These are phyloP conservation scores for Daphoenositta chrysoptera DNA, from an alignment of 2,113 vertebrate genomes.

Conservation along the genomic window DNA sequence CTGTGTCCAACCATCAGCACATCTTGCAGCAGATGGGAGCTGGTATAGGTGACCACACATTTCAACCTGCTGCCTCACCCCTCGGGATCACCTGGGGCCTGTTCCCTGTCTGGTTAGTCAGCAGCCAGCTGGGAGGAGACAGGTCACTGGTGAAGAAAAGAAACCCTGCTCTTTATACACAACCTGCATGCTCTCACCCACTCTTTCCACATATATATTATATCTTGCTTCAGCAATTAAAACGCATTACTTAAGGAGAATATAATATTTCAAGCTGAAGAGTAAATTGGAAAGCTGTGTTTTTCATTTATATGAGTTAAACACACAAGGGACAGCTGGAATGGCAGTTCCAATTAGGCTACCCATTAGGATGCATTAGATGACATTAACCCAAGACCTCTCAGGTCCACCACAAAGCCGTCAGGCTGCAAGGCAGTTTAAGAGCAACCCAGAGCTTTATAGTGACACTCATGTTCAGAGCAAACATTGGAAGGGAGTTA, in stretches of 20 bases:
- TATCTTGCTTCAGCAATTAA: constrained; percentile 55
- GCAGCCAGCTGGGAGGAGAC: background rate
- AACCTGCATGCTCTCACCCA: background rate
- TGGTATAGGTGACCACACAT: background rate
- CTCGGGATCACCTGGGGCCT: background rate
- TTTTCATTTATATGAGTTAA: constrained; percentile 63
- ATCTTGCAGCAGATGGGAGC: background rate
- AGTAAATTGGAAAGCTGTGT: constrained; percentile 49
- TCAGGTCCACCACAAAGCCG: constrained; percentile 44
- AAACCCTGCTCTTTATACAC: background rate
- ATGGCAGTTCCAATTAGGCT: constrained; percentile 63
- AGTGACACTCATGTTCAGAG: constrained; percentile 11
- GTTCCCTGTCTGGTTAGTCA: background rate
- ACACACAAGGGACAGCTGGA: constrained; percentile 54
- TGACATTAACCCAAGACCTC: constrained; percentile 67
- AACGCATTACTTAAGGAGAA: constrained; percentile 23
- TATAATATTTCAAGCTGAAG: constrained; percentile 42
- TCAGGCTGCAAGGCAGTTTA: constrained; percentile 6
- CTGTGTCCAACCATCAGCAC: background rate
- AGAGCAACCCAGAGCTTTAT: constrained; percentile 31
- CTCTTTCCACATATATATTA: background rate
- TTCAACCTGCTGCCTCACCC: background rate
- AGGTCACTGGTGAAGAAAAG: background rate
- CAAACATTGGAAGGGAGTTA: background rate
- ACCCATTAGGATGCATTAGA: constrained; percentile 65